These are phyloP conservation scores for Mythimna albipuncta DNA, from an alignment of 2,888 invertebrate genomes.

Conservation along the genomic window DNA sequence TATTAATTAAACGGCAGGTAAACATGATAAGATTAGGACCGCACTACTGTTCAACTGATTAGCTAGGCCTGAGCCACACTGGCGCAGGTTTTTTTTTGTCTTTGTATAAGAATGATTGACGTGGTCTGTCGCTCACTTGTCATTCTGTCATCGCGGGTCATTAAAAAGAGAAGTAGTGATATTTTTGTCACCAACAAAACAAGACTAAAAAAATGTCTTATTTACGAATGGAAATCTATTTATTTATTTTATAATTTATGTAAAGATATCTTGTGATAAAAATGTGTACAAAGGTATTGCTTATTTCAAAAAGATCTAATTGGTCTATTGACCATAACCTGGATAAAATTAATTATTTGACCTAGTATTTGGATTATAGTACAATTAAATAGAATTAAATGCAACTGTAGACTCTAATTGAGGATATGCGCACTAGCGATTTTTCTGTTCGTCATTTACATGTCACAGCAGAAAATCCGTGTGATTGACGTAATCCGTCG, in stretches of 20 bases:
- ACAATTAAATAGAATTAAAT: constrained; percentile 11
- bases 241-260: no score
- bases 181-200: neutral
- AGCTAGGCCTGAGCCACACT: constrained; percentile 17
- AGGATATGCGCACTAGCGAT: constrained; percentile 24
- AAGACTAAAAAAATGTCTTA: neutral
- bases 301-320: no score
- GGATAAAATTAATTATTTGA: no score
- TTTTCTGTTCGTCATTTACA: constrained; percentile 8
- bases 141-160: constrained; percentile 23
- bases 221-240: neutral
- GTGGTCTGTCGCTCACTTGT: constrained; percentile 23
- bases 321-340: no score
- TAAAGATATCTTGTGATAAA: no score
- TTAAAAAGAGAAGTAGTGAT: constrained; percentile 1
- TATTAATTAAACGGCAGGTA: constrained; percentile 60
- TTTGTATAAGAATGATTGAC: constrained; percentile 4
- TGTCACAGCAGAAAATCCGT: neutral
- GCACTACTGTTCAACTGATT: constrained; percentile 46
- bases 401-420: constrained; percentile 29
- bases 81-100: constrained; percentile 26
- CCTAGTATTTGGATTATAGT: no score
- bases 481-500: constrained; percentile 20
- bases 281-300: no score
- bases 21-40: constrained; percentile 60